Percentiles rank a stretch among this genome's conserved stretches.
phyloP scores from a whole-genome alignment of 2,797 vertebrate genomes.

The Oophaga sylvatica region DNA sequence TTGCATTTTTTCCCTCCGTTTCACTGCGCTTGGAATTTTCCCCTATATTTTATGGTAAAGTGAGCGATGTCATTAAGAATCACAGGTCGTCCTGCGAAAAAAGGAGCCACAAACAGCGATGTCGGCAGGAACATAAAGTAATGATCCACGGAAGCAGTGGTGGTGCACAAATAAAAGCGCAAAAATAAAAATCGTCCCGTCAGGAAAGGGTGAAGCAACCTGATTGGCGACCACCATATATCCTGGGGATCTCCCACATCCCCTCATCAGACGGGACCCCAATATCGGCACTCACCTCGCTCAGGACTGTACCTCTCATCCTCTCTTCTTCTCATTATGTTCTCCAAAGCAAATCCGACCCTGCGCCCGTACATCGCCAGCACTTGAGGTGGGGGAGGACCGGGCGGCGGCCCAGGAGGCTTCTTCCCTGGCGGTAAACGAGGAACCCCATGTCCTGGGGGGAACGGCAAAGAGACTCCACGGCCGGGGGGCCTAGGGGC shows the following conservation, averaged over 20 bases:
- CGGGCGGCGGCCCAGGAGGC: conserved; percentile 93
- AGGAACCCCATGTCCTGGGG: conserved; percentile 85
- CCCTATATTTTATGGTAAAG: too few species aligned
- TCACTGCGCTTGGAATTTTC: too few species aligned
- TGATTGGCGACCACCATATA: too few species aligned
- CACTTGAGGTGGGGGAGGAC: conserved; percentile 92
- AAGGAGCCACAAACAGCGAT: too few species aligned
- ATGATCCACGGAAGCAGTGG: too few species aligned
- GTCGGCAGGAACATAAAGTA: too few species aligned
- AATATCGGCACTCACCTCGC: conserved; percentile 73
- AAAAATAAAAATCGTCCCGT: too few species aligned
- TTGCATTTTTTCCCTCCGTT: too few species aligned
- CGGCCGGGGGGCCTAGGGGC: conserved; percentile 74
- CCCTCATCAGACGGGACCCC: neutral
- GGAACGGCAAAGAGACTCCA: conserved; percentile 74
- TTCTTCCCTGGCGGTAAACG: conserved; percentile 92
- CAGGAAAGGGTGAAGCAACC: too few species aligned
- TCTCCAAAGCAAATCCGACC: conserved; percentile 76
- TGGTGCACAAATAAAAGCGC: too few species aligned
- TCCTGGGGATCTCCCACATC: neutral
- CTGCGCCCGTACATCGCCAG: conserved; percentile 88
- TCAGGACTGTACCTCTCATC: conserved; percentile 81
- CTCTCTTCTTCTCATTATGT: conserved; percentile 75
- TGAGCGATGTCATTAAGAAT: too few species aligned
- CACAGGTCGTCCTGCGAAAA: too few species aligned